These are phyloP conservation scores for Cantharis rustica DNA, from an alignment of 2,888 invertebrate species.

Conservation along the genomic window DNA sequence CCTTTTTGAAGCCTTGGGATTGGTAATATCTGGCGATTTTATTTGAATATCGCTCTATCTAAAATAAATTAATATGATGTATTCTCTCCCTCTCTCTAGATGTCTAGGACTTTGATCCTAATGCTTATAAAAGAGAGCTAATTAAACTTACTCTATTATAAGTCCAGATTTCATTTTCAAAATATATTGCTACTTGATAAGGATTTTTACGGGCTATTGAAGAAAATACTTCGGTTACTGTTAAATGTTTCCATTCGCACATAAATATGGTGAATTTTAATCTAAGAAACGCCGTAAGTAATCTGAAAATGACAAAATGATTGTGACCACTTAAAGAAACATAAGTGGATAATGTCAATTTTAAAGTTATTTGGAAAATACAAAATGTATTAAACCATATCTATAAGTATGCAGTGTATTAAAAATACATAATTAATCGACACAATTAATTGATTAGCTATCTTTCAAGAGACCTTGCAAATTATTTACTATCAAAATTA, in stretches of 20 bases:
- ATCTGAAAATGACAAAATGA: not conserved
- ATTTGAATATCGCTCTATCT: constrained; percentile 84
- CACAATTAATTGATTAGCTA: not conserved
- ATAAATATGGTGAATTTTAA: not conserved
- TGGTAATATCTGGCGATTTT: constrained; percentile 77
- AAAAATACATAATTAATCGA: not conserved
- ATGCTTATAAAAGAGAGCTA: not conserved
- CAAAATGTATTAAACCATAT: not conserved
- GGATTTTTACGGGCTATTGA: constrained; percentile 61
- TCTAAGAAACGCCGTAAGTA: not conserved
- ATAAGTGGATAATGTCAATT: not conserved
- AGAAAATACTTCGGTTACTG: constrained; percentile 63
- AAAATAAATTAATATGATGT: constrained; percentile 36
- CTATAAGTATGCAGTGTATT: not conserved
- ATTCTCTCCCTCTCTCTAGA: not conserved
- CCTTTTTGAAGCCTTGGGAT: constrained; percentile 73
- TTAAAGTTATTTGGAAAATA: not conserved
- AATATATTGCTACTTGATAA: constrained; percentile 71
- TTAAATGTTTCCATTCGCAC: constrained; percentile 61
- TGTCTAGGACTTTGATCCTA: not conserved
- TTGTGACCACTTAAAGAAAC: not conserved
- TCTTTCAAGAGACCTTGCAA: not conserved
- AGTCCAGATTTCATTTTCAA: constrained; percentile 70
- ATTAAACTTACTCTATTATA: constrained; percentile 64
- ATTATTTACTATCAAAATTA: not conserved